Conservation (phyloP, 2,113 vertebrate genomes). For the Megaleporinus macrocephalus region DNA sequence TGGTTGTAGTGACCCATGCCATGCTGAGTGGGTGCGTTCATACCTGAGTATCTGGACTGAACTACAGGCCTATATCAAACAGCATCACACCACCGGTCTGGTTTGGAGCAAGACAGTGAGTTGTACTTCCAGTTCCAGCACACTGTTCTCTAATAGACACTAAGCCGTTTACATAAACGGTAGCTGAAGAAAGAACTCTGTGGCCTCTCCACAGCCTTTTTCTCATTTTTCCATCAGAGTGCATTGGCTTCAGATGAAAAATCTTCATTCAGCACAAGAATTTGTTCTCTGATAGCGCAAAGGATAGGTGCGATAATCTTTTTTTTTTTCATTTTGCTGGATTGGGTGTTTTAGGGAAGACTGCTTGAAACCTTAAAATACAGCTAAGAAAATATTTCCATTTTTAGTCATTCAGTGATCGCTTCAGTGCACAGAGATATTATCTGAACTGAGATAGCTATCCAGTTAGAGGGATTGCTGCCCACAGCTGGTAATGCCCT, state of each 20-base stretch:
- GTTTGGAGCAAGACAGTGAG: constrained; percentile 93
- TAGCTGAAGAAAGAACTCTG: not conserved
- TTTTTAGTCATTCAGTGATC: constrained; percentile 67
- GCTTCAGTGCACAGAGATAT: constrained; percentile 64
- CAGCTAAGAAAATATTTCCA: constrained; percentile 57
- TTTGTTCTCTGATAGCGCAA: not conserved
- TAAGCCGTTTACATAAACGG: not conserved
- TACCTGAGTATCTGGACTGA: constrained; percentile 95
- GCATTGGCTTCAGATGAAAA: not conserved
- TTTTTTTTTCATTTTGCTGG: not conserved
- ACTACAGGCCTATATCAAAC: constrained; percentile 93
- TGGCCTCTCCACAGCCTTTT: not conserved
- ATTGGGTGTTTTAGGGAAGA: constrained; percentile 1
- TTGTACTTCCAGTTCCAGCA: constrained; percentile 47
- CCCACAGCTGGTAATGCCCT: not conserved
- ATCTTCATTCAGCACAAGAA: not conserved
- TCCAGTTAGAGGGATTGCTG: not conserved
- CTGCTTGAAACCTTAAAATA: not conserved
- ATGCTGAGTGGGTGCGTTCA: constrained; percentile 95
- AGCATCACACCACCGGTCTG: constrained; percentile 91
- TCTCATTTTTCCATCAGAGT: not conserved
- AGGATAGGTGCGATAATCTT: not conserved
- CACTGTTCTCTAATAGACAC: not conserved
- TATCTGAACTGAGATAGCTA: constrained; percentile 56
- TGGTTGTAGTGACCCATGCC: constrained; percentile 83